These are phyloP conservation scores for Diplodus sargus DNA, from an alignment of 2,797 vertebrate species.

Conservation along the genomic window DNA sequence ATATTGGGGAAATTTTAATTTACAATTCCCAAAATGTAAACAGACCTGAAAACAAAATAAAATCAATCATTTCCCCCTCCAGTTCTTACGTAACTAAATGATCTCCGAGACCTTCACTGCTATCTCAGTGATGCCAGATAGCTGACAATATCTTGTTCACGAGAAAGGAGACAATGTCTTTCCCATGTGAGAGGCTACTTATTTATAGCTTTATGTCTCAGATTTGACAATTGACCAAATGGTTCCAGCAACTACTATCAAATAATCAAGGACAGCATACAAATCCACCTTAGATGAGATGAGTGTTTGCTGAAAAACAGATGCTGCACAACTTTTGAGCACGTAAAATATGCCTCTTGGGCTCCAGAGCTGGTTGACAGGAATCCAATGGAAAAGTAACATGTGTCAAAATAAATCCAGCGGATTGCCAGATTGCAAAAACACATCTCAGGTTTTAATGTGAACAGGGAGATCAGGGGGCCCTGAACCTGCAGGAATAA, in stretches of 20 bases:
- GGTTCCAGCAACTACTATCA: conserved; percentile 53
- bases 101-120: conserved; percentile 47
- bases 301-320: conserved; percentile 59
- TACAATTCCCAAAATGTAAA: conserved; percentile 54
- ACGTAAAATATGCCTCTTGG: conserved; percentile 42
- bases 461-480: conserved; percentile 20
- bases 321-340: conserved; percentile 55
- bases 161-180: conserved; percentile 45
- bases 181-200: conserved; percentile 51
- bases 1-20: conserved; percentile 44
- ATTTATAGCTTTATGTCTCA: conserved; percentile 54
- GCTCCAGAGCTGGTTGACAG: conserved; percentile 49
- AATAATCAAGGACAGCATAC: conserved; percentile 48
- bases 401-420: conserved; percentile 66
- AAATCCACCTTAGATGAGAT: conserved; percentile 43
- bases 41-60: conserved; percentile 48
- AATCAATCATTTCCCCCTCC: conserved; percentile 45
- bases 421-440: conserved; percentile 65
- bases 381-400: conserved; percentile 67
- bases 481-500: conserved; percentile 43
- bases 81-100: conserved; percentile 51
- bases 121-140: conserved; percentile 51
- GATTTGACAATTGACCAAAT: conserved; percentile 46
- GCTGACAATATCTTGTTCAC: conserved; percentile 39
- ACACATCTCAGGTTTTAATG: conserved; percentile 60